These are phyloP conservation scores for Mustelus asterias DNA, from an alignment of 2,113 vertebrate species.

Conservation along the genomic window DNA sequence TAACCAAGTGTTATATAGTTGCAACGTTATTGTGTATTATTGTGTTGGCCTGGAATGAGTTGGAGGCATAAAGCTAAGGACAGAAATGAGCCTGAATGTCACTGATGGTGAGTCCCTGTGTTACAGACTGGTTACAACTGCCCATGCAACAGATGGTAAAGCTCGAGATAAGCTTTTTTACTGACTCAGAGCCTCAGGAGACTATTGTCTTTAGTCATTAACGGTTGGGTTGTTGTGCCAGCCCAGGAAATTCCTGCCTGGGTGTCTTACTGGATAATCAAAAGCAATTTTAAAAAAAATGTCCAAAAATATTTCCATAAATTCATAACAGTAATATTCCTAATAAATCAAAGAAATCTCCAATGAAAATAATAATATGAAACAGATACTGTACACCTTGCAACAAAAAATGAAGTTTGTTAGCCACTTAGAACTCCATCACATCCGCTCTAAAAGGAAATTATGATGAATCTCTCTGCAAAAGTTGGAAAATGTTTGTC, in stretches of 20 bases:
- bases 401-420: not conserved
- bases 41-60: not conserved
- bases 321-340: not conserved
- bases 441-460: not conserved
- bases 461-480: not conserved
- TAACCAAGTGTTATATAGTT: too few relatives aligned
- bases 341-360: not conserved
- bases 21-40: too few relatives aligned
- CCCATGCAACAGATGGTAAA: not conserved
- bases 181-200: not conserved
- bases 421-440: not conserved
- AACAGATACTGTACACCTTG: not conserved
- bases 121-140: not conserved
- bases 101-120: not conserved
- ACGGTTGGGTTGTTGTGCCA: not conserved
- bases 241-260: not conserved
- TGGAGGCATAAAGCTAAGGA: not conserved
- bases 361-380: not conserved
- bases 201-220: not conserved
- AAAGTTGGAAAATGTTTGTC: not conserved
- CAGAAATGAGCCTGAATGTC: not conserved
- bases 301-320: not conserved
- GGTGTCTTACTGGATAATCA: not conserved
- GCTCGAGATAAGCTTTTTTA: not conserved
- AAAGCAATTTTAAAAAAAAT: not conserved